Conservation (phyloP, 2,888 invertebrate species). For the Aphelenchoides bicaudatus region DNA sequence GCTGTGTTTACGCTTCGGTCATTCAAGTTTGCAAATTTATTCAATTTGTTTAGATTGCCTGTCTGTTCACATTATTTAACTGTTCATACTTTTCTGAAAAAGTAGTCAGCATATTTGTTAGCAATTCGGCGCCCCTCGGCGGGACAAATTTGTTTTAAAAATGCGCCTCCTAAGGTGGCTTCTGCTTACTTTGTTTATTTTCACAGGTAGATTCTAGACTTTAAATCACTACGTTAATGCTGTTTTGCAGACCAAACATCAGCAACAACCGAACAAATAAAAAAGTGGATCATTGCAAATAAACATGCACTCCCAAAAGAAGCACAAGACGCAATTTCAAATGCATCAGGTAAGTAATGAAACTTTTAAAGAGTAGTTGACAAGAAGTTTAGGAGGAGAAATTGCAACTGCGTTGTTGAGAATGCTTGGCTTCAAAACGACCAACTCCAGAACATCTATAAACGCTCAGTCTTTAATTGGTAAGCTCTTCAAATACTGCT, state of each 20-base stretch:
- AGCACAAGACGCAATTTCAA: constrained; percentile 26
- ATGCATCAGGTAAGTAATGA: too few relatives aligned
- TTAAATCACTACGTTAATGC: not conserved
- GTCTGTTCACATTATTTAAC: not conserved
- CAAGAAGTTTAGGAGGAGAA: too few relatives aligned
- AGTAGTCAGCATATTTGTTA: too few relatives aligned
- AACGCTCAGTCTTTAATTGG: not conserved
- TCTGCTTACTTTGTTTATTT: not conserved
- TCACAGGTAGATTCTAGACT: not conserved
- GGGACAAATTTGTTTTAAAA: too few relatives aligned
- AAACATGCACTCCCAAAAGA: constrained; percentile 39
- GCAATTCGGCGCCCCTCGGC: too few relatives aligned
- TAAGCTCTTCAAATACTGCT: too few relatives aligned
- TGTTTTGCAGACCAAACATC: not conserved
- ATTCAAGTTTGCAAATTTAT: not conserved
- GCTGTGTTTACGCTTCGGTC: constrained; percentile 1
- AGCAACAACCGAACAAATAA: constrained; percentile 52
- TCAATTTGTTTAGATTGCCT: not conserved
- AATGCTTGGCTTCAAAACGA: constrained; percentile 24
- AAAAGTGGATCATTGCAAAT: constrained; percentile 53
- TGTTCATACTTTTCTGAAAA: not conserved
- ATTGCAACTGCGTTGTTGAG: constrained; percentile 46
- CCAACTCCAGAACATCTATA: not conserved
- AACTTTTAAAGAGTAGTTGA: too few relatives aligned
- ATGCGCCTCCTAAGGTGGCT: not conserved